Evolutionary conservation across 2,113 vertebrate genomes (phyloP).

Genomic region (Silurus asotus): DNA sequence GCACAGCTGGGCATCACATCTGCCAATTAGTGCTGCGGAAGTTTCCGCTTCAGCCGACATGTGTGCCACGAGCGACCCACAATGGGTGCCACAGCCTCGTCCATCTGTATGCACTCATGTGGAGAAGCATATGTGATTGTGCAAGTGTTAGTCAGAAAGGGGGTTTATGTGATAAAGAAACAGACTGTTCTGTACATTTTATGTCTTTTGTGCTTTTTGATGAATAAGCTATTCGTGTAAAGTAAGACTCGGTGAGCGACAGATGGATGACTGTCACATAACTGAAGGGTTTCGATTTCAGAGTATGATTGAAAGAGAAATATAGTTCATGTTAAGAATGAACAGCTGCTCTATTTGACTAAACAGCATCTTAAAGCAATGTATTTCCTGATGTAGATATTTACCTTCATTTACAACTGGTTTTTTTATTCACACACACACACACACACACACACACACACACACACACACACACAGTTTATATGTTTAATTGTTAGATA

Average conservation of each 20-base stretch:
- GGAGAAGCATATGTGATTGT: constrained; percentile 31
- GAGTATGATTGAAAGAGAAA: not conserved
- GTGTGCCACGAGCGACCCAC: constrained; percentile 42
- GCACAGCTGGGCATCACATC: constrained; percentile 60
- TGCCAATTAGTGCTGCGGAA: constrained; percentile 49
- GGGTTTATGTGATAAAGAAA: not conserved
- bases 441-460: too few species aligned
- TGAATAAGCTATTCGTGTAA: not conserved
- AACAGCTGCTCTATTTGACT: not conserved
- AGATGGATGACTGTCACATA: constrained; percentile 4
- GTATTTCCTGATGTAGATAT: not conserved
- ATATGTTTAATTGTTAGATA: not conserved
- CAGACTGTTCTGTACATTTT: not conserved
- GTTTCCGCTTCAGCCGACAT: constrained; percentile 43
- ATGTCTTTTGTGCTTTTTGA: not conserved
- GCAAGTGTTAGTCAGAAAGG: constrained; percentile 30
- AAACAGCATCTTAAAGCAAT: not conserved
- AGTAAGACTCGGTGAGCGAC: not conserved
- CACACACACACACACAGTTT: too few species aligned
- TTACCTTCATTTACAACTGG: not conserved
- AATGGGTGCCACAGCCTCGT: constrained; percentile 43
- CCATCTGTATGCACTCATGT: constrained; percentile 34
- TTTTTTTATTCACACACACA: not conserved
- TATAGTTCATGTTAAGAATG: not conserved
- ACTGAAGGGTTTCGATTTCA: constrained; percentile 7